Evolutionary conservation across 2,888 invertebrate genomes (phyloP).

Genomic region (Drosophila anceps): DNA sequence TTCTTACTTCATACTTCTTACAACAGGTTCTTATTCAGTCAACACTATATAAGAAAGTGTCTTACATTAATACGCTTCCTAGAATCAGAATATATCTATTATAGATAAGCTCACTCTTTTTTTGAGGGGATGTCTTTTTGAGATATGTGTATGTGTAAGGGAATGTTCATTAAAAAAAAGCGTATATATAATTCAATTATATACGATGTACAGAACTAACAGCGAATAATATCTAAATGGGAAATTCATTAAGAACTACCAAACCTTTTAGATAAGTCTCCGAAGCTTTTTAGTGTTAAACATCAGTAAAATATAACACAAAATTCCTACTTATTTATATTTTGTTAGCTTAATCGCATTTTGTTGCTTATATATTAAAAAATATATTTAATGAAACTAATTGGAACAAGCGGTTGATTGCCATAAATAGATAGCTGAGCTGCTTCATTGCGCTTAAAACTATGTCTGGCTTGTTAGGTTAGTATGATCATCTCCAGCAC

Average conservation of each 20-base stretch:
- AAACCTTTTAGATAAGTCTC: neutral
- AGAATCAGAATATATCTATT: too few relatives aligned
- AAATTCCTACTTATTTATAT: neutral
- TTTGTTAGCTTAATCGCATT: constrained; percentile 13
- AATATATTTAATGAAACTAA: constrained; percentile 11
- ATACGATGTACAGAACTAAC: too few relatives aligned
- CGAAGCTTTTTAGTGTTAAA: neutral
- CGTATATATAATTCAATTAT: too few relatives aligned
- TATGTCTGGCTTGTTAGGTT: constrained; percentile 35
- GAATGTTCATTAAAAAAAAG: too few relatives aligned
- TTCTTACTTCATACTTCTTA: too few relatives aligned
- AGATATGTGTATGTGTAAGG: too few relatives aligned
- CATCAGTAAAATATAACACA: too few relatives aligned
- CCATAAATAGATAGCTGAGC: constrained; percentile 42
- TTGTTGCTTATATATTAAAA: constrained; percentile 5
- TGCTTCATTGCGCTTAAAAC: constrained; percentile 47
- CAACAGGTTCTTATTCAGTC: too few relatives aligned
- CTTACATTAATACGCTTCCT: too few relatives aligned
- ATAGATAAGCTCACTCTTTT: too few relatives aligned
- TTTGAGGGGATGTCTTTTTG: too few relatives aligned
- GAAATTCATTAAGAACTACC: neutral
- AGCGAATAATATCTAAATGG: neutral
- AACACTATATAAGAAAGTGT: too few relatives aligned
- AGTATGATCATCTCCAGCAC: constrained; percentile 27
- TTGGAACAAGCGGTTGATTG: constrained; percentile 40